Evolutionary conservation across 2,888 invertebrate species (phyloP), one percentile per base, ranked within the genome.

Genomic region (Sphinx pinastri): DNA sequence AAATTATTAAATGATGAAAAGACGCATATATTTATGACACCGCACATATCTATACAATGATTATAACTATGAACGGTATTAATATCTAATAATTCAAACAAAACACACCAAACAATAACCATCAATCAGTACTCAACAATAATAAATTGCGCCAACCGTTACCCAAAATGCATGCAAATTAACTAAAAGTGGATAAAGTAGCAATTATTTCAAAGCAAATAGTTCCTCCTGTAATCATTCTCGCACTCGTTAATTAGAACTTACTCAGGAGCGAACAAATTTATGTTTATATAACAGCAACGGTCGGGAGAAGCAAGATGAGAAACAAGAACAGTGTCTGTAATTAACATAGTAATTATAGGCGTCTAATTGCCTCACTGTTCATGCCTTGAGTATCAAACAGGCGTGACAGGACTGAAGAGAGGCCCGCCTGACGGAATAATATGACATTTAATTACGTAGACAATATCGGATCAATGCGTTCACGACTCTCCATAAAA

Each of bases 261-360:
- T 84, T 82, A 84, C 84, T 88, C 86, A 82, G 82, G 77, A 81
- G 79, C 74, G 78, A 81, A 84, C 81, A 81, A 89, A 88, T 88
- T 88, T 85, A 87, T 90, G 89, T 92, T 91, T 89, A 88, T 86
- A 89, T 88, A 90, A 88, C 88, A 87, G 84, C 81, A 86, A 85
- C 86, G 86, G 86, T 86, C 78, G 70, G 84, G 85, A 87, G 88
- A 86, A 81, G 87, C 86, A 84, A 87, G 89, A 89, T 86, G 90
- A 86, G 90, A 88, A 89, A 88, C 90, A 89, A 86, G 90, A 88
- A 85, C 89, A 83, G 80, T 86, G 89, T 85, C 89, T 90, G 90
- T 90, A 92, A 93, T 92, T 92, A 93, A 91, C 92, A 91, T 91
- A 85, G 91, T 91, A 91, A 93, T 93, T 92, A 92, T 91, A 92